Conservation (phyloP, 2,888 invertebrate genomes). For the Cantharis lateralis region DNA sequence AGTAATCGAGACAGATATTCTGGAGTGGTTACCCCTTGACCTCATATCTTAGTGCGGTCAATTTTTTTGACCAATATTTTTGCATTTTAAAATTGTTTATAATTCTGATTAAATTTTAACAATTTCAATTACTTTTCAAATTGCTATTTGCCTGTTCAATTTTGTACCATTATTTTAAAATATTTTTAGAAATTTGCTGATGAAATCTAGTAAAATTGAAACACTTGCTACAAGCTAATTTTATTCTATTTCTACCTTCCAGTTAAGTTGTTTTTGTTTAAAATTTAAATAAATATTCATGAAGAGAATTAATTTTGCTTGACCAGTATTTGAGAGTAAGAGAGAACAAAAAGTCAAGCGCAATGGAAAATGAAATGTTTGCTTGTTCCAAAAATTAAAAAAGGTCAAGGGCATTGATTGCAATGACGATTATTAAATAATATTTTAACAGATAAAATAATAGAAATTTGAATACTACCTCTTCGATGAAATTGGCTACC, state of each 20-base stretch:
- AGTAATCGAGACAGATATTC: neutral
- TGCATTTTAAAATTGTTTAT: neutral
- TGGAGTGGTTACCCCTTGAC: neutral
- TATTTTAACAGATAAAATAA: neutral
- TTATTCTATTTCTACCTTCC: neutral
- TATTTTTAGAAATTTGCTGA: neutral
- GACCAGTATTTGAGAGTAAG: neutral
- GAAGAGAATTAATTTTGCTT: neutral
- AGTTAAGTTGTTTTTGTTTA: neutral
- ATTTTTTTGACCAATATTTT: neutral
- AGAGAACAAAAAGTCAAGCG: neutral
- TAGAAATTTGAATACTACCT: conserved; percentile 61
- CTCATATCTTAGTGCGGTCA: neutral
- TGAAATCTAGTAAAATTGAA: neutral
- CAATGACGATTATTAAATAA: neutral
- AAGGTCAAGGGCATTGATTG: neutral
- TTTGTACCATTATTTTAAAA: neutral
- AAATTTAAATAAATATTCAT: neutral
- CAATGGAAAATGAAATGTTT: neutral
- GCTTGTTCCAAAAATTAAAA: neutral
- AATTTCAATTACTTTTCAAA: neutral
- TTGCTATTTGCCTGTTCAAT: too few species aligned
- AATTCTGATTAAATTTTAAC: too few species aligned
- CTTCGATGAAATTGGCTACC: conserved; percentile 89
- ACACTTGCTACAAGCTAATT: neutral